Base-by-base conservation (phyloP, 2,888 invertebrate species). In the Incurvaria masculella region DNA sequence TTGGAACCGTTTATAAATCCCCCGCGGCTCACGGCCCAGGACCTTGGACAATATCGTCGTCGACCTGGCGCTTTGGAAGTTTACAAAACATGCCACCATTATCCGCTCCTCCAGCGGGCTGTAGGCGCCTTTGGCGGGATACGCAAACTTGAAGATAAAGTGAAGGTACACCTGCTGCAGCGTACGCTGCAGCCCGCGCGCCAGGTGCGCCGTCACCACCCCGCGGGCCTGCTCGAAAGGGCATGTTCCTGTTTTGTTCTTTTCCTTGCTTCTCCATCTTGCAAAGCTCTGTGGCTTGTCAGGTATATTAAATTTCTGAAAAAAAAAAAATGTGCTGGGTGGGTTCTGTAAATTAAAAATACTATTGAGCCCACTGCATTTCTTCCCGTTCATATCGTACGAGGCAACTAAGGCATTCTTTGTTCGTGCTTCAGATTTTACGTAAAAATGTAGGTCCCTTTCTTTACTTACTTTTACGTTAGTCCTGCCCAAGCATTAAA, bases 161-260 rank as follows among this genome's bases (percentile, higher is more conserved):
- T 69, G 64, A 46, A 57, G 60, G 52, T 65, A 68, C 17, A 74
- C 64, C 60, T 74, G 73, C 47, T 63, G 57, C n/a, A 66, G 45
- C 50, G 60, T 69, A 51, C 75, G 63, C 50, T 71, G 11, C 42
- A 75, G 53, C 16, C 69, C 68, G 51, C 61, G 57, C n/a, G 72
- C 68, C 45, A 75, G 57, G 56, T 60, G 73, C 42, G 68, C 61
- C 42, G 62, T 59, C 16, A 68, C 61, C 62, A 61, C 72, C 39
- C 63, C 61, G 51, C 69, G 61, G 3, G 60, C 65, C 33, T 49
- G 48, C 54, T 72, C 70, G 51, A 66, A 63, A 21, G 61, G 59
- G 33, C 61, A 56, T 16, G 44, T 57, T 14, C 60, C 61, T 45
- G 51, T 56, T 47, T 56, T 59, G 20, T n/a, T 18, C 53, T 59